Base-by-base conservation (phyloP, 2,113 vertebrate genomes). In the Eulacestoma nigropectus region DNA sequence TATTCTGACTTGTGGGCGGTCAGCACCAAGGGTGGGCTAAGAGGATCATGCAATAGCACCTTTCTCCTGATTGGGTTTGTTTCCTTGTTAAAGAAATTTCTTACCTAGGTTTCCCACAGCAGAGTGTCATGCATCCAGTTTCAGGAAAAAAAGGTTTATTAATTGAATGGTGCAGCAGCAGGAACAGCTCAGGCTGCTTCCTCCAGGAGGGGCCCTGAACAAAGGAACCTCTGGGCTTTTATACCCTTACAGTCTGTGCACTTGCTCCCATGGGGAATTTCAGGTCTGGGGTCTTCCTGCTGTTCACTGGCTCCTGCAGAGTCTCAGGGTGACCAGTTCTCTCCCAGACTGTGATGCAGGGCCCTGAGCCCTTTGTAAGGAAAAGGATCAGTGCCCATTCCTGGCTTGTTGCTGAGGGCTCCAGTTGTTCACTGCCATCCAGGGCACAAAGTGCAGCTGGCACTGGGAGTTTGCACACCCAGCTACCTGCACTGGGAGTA, bases 181-280 rank as follows among this genome's bases (percentile, higher is more conserved):
- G 57, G 21, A 55, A 14, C 56, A 72, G 49, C 35, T 87, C 49
- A 63, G 47, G 30, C 46, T 78, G 39, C 47, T 63, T 79, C 29
- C 47, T 79, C 30, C 35, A 13, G n/a, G 41, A 79, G 11, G 41
- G 29, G n/a, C 13, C 25, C 4, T 0, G 0, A 55, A 37, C 0
- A 1, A 59, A 47, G 23, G 8, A 70, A 47, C 35, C 41, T 6
- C 47, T 12, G 11, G 17, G 11, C 35, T 56, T 80, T 53, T 27
- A 18, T 22, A 56, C 9, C 41, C 14, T 11, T 42, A 8, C 29
- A 63, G 25, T 21, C 47, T n/a, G n/a, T 62, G 49, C 17, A 26
- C 2, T 41, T 1, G 0, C 32, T 72, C 57, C 32, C 41, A 13
- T 22, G 21, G 57, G n/a, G 41, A 41, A 49, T 56, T 79, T 56